Evolutionary conservation across 1,140 invertebrate genomes (phyloP).

Genomic region (Luehdorfia chinensis): DNA sequence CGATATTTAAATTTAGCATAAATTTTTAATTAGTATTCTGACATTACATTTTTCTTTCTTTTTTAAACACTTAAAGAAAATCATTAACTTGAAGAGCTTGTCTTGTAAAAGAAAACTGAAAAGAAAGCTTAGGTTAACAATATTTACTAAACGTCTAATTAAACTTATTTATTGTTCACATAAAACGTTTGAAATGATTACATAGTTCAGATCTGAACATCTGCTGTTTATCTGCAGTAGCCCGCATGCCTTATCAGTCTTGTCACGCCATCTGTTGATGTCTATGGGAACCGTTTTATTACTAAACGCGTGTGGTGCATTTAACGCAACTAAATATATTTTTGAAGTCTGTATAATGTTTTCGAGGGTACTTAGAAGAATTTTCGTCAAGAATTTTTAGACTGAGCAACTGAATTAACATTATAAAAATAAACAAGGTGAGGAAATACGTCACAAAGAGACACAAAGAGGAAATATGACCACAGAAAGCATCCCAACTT

Average conservation of each 20-base stretch:
- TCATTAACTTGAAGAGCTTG: no score
- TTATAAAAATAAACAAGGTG: no score
- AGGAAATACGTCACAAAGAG: no score
- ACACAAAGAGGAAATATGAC: no score
- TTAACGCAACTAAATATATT: background rate
- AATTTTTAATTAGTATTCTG: conserved; percentile 6
- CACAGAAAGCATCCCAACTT: no score
- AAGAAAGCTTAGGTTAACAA: no score
- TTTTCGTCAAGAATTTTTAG: background rate
- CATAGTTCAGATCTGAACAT: background rate
- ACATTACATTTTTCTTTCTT: background rate
- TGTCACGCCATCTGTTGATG: conserved; percentile 3
- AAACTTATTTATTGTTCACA: background rate
- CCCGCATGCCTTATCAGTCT: conserved; percentile 10
- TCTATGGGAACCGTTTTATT: background rate
- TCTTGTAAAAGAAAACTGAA: no score
- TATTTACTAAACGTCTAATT: no score
- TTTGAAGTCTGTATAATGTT: background rate
- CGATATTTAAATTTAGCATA: conserved; percentile 7
- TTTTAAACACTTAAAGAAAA: no score
- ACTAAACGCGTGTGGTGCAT: conserved; percentile 1
- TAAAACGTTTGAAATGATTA: background rate
- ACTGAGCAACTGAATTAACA: no score
- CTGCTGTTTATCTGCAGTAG: conserved; percentile 3
- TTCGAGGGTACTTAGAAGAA: background rate